A percentile compares a stretch with the other conserved stretches of the same genome.
phyloP scores from a whole-genome alignment of 2,113 vertebrate genomes.

The Guaruba guarouba region DNA sequence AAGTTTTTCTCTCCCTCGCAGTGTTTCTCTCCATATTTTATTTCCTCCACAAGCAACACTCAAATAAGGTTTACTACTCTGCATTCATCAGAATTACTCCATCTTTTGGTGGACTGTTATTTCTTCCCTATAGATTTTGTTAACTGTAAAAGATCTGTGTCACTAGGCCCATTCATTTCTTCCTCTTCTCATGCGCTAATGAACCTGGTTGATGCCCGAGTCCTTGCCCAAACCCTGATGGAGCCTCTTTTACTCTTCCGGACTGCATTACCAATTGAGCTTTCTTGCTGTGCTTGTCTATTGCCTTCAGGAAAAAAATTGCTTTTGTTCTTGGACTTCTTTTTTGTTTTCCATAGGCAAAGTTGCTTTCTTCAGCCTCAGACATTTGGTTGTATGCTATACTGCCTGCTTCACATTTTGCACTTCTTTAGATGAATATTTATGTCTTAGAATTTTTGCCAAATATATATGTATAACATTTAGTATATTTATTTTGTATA shows the following conservation, averaged over 20 bases:
- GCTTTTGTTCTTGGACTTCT: neutral
- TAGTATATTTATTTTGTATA: neutral
- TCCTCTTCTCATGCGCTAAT: neutral
- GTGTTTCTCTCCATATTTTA: neutral
- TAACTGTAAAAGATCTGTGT: neutral
- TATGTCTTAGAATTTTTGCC: neutral
- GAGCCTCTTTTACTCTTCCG: neutral
- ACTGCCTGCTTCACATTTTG: neutral
- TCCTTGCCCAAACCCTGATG: neutral
- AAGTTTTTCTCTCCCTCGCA: neutral
- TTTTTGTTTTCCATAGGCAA: neutral
- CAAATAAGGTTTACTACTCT: neutral
- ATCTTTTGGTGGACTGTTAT: neutral
- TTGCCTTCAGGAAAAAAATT: neutral
- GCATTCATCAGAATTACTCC: neutral
- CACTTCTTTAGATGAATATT: neutral
- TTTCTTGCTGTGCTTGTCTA: neutral
- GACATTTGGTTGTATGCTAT: neutral
- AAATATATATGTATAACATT: neutral
- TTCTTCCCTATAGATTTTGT: neutral
- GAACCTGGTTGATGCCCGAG: accelerated
- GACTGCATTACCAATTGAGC: neutral
- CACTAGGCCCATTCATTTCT: neutral
- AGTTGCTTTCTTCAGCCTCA: neutral
- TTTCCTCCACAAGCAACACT: neutral